Evolutionary conservation across 2,797 vertebrate species (phyloP), one percentile per base, ranked within the genome.

Genomic region (Rhabdophis nuchalis): DNA sequence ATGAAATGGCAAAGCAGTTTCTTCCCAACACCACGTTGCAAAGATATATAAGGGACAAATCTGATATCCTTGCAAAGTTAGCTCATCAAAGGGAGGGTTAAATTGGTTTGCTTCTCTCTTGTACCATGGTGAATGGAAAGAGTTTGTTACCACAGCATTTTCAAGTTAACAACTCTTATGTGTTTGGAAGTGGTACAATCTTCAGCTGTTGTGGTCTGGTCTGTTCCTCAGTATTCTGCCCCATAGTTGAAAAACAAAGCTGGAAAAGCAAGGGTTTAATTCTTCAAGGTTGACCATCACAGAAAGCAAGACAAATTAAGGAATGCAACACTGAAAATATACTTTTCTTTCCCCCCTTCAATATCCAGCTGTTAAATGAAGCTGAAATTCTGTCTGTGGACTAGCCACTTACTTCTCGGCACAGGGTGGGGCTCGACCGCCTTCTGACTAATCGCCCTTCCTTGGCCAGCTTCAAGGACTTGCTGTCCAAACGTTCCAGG

Each of bases 391-490:
- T 58, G 41, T 0, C 27, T 1, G 0, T 0, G 0, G 92, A 92
- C 14, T 89, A 85, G 91, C 68, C 50, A 92, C 97, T 97, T 95
- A 98, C 98, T 97, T 98, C 97, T 93, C 96, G 97, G 95, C 96
- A 88, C 92, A 97, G 94, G 92, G 94, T 96, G 52, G 97, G 97
- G 94, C 96, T 98, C 93, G 97, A 97, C 77, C 97, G 96, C 93
- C 97, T 96, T 92, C 96, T 95, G 93, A 94, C 92, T 72, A 96
- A 93, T n/a, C 92, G 96, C 57, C 97, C 96, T 93, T 97, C 97
- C 91, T 94, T 95, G 93, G 95, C 93, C 93, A 97, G 96, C 93
- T 96, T 93, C 0, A 92, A 95, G 0, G 93, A 95, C 92, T 96
- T 97, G 85, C 97, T 96, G 86, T 97, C 93, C 0, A 97, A 96